Evolutionary conservation across 2,113 vertebrate species (phyloP), one percentile per base, ranked within the genome.

Genomic region (Polyodon spathula): DNA sequence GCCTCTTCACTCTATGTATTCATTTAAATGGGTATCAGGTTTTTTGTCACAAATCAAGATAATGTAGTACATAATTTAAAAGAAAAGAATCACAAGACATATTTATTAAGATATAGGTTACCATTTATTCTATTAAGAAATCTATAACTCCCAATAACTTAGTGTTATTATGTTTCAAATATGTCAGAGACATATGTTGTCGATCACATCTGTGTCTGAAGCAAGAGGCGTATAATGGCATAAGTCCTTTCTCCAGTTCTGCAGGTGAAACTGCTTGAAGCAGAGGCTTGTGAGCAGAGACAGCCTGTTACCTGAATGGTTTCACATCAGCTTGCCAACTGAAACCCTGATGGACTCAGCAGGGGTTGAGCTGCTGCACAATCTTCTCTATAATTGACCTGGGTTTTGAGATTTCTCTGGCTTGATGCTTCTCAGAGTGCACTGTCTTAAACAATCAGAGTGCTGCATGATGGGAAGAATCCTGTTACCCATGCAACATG

Each of bases 361-460:
- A 58, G 85, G 27, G 83, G 85, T 82, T 79, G 81, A 76, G 68
- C 72, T 81, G 83, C 79, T 85, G 77, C 83, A 80, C 79, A 81
- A 81, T 81, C 83, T 87, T 84, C 81, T 74, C 76, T 80, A 80
- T 92, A 91, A 93, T 90, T 92, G 89, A 94, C 85, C 76, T 73
- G 84, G 78, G 86, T 85, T 89, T 88, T 89, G 86, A 86, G 86
- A 86, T 85, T 90, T 87, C 85, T 85, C 85, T 86, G 77, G 80
- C 80, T 85, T 86, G 73, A 79, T 80, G 76, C 78, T 83, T 91
- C 89, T 84, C 81, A 67, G 54, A 73, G 60, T 60, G 37, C 40
- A 56, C 52, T 17, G 60, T 59, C 61, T 72, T 68, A 76, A 77
- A 69, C 71, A 74, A 76, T 73, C 71, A 77, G 84, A 86, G 74